Conservation (phyloP, 30 jellyfish, hydroid and myxozoan genomes). For the Rhopilema esculentum region DNA sequence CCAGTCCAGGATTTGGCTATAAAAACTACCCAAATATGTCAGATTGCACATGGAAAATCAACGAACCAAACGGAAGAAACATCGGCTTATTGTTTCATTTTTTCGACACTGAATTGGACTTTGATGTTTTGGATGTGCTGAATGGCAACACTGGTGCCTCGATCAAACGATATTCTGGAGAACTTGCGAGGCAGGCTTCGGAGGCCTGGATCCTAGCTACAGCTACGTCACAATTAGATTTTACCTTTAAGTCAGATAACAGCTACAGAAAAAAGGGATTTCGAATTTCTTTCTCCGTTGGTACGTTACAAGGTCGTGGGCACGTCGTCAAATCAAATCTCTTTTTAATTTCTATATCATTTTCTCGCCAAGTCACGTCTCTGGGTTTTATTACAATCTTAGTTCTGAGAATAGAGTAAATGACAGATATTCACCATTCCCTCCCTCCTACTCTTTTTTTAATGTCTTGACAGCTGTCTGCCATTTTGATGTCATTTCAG, state of each 20-base stretch:
- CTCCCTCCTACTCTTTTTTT: not conserved
- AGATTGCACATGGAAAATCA: conserved; percentile 77
- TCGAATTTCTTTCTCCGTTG: conserved; percentile 82
- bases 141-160: conserved; percentile 32
- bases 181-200: conserved; percentile 25
- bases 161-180: conserved; percentile 67
- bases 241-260: conserved; percentile 67
- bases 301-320: conserved; percentile 58
- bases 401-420: not conserved
- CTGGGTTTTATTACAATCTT: not conserved
- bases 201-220: conserved; percentile 45
- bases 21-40: conserved; percentile 66
- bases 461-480: too few relatives aligned
- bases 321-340: too few relatives aligned
- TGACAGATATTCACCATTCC: not conserved
- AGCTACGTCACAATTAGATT: conserved; percentile 10
- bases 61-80: conserved; percentile 45
- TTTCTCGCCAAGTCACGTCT: too few relatives aligned
- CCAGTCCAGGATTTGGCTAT: conserved; percentile 91
- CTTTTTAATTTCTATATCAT: too few relatives aligned
- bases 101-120: conserved; percentile 79
- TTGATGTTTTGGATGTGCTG: conserved; percentile 53
- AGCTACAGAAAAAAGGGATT: conserved; percentile 73
- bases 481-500: not conserved
- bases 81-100: conserved; percentile 72